Percentiles rank a stretch among this genome's conserved stretches.
phyloP scores from a whole-genome alignment of 2,113 vertebrate genomes.

The Sphaerodactylus townsendi region DNA sequence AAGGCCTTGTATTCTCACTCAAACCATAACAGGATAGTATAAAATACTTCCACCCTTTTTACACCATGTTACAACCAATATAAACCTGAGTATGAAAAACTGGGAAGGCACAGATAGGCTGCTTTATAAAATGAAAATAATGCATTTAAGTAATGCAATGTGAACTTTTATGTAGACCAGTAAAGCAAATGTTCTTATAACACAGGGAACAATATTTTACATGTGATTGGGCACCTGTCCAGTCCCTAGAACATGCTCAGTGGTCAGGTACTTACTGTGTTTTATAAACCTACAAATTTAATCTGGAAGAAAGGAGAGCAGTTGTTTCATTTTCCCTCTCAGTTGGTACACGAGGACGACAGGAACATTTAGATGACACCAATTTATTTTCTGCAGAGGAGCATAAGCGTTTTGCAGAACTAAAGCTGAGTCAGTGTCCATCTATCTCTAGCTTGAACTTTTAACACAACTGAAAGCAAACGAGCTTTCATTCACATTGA shows the following conservation, averaged over 20 bases:
- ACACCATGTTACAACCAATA: conserved; percentile 28
- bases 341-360: conserved; percentile 25
- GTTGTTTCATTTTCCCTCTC: conserved; percentile 20
- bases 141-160: conserved; percentile 8
- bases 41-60: conserved; percentile 47
- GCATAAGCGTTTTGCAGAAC: conserved; percentile 42
- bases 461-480: conserved; percentile 10
- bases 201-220: conserved; percentile 8
- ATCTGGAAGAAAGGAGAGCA: neutral
- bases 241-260: neutral
- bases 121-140: neutral
- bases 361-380: conserved; percentile 27
- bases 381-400: conserved; percentile 34
- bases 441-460: neutral
- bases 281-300: conserved; percentile 38
- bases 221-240: neutral
- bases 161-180: conserved; percentile 35
- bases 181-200: conserved; percentile 28
- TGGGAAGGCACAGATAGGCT: conserved; percentile 3
- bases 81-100: conserved; percentile 17
- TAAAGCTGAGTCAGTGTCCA: conserved; percentile 21
- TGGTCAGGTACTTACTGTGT: conserved; percentile 14
- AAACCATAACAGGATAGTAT: conserved; percentile 6
- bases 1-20: conserved; percentile 42
- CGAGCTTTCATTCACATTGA: neutral